These are phyloP conservation scores for Grantiella picta DNA, from an alignment of 2,113 vertebrate species.

Conservation along the genomic window DNA sequence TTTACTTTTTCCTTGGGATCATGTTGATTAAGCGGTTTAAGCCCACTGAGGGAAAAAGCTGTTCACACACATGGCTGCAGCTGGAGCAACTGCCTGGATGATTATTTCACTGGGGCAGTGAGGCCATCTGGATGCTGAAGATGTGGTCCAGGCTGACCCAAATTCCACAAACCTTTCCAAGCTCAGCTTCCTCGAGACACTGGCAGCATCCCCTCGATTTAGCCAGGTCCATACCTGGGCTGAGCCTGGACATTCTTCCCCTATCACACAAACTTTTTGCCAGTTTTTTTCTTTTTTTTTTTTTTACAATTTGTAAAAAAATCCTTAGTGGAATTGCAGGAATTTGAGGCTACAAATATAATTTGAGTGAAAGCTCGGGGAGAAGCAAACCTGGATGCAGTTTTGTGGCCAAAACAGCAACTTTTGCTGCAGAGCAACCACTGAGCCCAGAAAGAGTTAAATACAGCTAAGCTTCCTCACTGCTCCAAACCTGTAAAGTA, in stretches of 20 bases:
- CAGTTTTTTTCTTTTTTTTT: background rate
- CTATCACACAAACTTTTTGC: background rate
- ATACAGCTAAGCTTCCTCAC: background rate
- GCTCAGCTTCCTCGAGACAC: background rate
- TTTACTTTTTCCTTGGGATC: background rate
- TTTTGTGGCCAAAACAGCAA: background rate
- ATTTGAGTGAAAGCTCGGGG: background rate
- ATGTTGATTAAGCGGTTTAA: background rate
- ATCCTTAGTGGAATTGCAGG: background rate
- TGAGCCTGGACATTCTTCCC: background rate
- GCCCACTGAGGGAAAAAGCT: background rate
- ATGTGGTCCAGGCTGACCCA: background rate
- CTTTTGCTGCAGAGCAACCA: background rate
- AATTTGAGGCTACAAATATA: background rate
- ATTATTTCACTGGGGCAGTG: background rate
- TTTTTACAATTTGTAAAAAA: background rate
- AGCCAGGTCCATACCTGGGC: background rate
- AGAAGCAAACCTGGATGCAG: background rate
- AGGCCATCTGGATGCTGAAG: background rate
- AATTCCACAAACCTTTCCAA: background rate
- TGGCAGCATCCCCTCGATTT: fast-evolving
- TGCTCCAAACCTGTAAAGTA: background rate
- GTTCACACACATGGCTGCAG: background rate
- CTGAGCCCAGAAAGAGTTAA: background rate
- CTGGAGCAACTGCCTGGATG: background rate